Evolutionary conservation across 2,888 invertebrate genomes (phyloP), one percentile per base, ranked within the genome.

Genomic region (Clostera curtula): DNA sequence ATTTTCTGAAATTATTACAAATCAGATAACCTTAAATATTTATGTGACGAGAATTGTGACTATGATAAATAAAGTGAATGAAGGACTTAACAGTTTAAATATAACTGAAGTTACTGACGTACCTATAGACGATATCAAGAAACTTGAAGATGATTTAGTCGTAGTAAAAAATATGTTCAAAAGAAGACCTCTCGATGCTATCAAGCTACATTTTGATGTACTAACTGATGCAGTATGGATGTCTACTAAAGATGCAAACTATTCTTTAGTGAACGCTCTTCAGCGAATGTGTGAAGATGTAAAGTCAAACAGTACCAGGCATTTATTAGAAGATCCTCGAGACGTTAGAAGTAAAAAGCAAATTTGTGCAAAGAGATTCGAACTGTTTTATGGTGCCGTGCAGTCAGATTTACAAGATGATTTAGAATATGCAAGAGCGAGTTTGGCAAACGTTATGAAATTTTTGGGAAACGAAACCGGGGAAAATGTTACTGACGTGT

Each of bases 121-220:
- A 8, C 35, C 55, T 12, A 51, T 63, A 14, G 56, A 59, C 16
- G 56, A 66, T 26, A 25, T 34, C 0, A 60, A 60, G 19, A 47
- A 47, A 32, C 11, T 68, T 2, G 43, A 53, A 28, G 34, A 43
- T 13, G 73, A 79, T 29, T 34, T 74, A 7, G 25, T 27, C 2
- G 23, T 46, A 1, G 40, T 82, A 9, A 60, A 63, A 34, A 73
- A 58, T 41, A 43, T 69, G 12, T 80, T 69, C 24, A 75, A 59
- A 46, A 59, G 73, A 26, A 59, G 66, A 43, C 56, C 79, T 3
- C 35, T 56, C 1, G 80, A 82, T 19, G 52, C 57, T 3, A 39
- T 76, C 10, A 62, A 63, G 1, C 43, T 79, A 31, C 67, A 72
- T 54, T 83, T 73, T 31, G 82, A 83, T 50, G 20, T 72, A 2